Percentiles rank a stretch among this genome's conserved stretches.
Conservation (phyloP, 2,797 vertebrate genomes). For the Halcyon leucocephala region DNA sequence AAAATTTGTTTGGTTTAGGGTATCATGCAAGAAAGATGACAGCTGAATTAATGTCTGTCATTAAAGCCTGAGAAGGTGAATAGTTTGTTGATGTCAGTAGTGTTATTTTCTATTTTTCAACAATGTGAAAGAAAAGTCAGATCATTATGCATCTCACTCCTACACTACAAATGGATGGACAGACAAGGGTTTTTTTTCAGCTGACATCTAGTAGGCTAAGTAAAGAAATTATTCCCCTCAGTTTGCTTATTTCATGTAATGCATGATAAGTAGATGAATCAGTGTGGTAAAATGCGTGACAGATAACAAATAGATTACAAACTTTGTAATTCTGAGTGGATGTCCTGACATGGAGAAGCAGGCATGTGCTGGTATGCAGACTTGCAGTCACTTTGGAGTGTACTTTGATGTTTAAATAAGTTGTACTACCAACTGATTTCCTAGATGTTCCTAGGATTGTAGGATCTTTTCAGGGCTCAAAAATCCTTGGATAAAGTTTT, state of each 20-base stretch:
- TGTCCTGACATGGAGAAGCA: not conserved
- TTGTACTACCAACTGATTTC: not conserved
- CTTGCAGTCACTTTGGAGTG: not conserved
- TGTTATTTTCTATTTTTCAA: constrained; percentile 44
- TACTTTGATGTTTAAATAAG: not conserved
- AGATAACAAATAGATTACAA: not conserved
- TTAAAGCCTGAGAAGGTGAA: not conserved
- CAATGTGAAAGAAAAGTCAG: not conserved
- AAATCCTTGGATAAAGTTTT: not conserved
- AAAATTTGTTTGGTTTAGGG: not conserved
- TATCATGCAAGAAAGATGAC: not conserved
- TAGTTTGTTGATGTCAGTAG: not conserved
- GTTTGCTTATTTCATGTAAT: not conserved
- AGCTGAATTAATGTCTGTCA: not conserved
- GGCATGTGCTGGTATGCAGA: not conserved
- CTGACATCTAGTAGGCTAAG: not conserved
- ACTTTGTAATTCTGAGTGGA: not conserved
- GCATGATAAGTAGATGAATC: constrained; percentile 8
- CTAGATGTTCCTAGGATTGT: not conserved
- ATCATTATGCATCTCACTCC: constrained; percentile 10
- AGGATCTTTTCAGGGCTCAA: not conserved
- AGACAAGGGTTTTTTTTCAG: not conserved
- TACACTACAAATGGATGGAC: not conserved
- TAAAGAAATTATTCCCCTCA: not conserved
- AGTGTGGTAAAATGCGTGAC: not conserved